Evolutionary conservation across 2,113 vertebrate species (phyloP), one percentile per base, ranked within the genome.

Genomic region (Martes martes): DNA sequence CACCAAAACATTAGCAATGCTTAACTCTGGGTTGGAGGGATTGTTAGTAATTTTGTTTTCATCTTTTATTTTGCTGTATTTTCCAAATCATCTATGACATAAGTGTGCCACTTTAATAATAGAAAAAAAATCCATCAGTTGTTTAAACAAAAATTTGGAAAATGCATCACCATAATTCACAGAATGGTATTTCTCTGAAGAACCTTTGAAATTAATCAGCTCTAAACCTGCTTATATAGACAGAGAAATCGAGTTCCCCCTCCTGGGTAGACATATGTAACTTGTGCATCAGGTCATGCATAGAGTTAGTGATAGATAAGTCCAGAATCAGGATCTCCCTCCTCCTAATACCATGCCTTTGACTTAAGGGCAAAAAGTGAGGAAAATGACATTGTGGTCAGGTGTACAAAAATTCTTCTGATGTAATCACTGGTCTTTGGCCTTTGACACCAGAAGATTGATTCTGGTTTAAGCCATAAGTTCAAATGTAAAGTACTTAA

Each of bases 401-500:
- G 67, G 31, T 11, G 6, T 13, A 67, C 2, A 39, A 59, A 94
- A 80, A 88, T 31, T 55, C 47, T 79, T 90, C 50, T 85, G 36
- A 59, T 52, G 80, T 52, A 63, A 55, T 69, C 81, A 74, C 1
- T 89, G n/a, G 10, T 91, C 15, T 63, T 36, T 14, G 57, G 79
- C 23, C 59, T 26, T 2, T 78, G 24, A 95, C 2, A 33, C 33
- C 23, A 57, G 47, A 50, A 55, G 18, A 57, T 39, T 14, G 76
- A 82, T 36, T 87, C 67, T 69, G n/a, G 6, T 23, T 90, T 47
- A 95, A 45, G 26, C 0, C 31, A 36, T 59, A 67, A 82, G 80
- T 91, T 94, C 81, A 88, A 90, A 91, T n/a, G 59, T 82, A 65
- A 92, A 87, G 6, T 47, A 52, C 42, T 83, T 89, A 71, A 93